Percentiles rank a stretch among this genome's conserved stretches.
Evolutionary conservation across 2,797 vertebrate species (phyloP).

Genomic region (Eleutherodactylus coqui): DNA sequence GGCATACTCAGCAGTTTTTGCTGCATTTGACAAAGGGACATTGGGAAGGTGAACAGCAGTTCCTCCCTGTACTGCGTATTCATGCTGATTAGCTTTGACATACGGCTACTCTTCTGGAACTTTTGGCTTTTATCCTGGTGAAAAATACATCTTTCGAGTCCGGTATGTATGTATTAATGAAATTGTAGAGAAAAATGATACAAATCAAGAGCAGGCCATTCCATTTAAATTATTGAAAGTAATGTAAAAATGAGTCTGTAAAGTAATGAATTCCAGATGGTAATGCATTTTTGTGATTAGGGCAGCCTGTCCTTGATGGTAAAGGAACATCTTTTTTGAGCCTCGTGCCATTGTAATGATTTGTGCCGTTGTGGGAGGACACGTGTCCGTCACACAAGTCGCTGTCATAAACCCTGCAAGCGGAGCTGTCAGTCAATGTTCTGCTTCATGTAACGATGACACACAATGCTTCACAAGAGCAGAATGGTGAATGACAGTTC

Average conservation of each 20-base stretch:
- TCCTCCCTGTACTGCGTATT: not conserved
- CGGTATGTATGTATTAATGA: not conserved
- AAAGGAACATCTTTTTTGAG: not conserved
- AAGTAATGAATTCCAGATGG: not conserved
- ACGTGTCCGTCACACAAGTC: not conserved
- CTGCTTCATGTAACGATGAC: not conserved
- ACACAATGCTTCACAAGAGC: not conserved
- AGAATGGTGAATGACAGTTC: conserved; percentile 31
- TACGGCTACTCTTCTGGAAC: not conserved
- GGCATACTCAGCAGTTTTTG: not conserved
- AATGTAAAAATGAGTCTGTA: not conserved
- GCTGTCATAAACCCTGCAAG: not conserved
- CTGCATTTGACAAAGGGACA: not conserved
- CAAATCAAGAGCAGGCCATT: not conserved
- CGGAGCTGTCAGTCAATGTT: conserved; percentile 18
- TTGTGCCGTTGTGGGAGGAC: conserved; percentile 6
- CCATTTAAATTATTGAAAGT: not conserved
- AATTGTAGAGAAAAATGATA: not conserved
- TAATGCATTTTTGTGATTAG: not conserved
- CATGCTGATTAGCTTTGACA: not conserved
- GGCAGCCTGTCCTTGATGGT: conserved; percentile 18
- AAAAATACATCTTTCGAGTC: not conserved
- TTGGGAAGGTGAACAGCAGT: not conserved
- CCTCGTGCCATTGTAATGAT: not conserved
- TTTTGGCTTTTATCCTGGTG: not conserved